Conservation (phyloP, 2,888 invertebrate species). For the Priocnemis perturbator region DNA sequence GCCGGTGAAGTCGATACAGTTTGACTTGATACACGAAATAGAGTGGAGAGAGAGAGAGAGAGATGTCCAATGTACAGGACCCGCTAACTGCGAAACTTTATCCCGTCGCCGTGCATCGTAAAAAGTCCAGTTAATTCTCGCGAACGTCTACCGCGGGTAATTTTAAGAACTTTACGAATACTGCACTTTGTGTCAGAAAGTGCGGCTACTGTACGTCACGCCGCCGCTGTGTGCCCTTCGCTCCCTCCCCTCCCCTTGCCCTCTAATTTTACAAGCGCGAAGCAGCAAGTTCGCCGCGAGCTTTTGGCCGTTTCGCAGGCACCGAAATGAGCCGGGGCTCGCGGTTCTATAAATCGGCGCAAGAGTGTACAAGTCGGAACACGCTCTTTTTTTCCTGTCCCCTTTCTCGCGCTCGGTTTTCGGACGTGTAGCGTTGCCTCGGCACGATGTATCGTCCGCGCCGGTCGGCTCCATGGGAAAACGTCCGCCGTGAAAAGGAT, state of each 20-base stretch:
- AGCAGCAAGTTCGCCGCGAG: conserved; percentile 1
- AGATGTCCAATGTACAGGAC: not conserved
- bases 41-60: no score
- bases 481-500: conserved; percentile 13
- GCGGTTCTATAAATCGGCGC: conserved; percentile 25
- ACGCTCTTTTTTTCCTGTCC: conserved; percentile 7
- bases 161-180: conserved; percentile 34
- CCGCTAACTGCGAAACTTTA: conserved; percentile 6
- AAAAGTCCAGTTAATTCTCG: conserved; percentile 20
- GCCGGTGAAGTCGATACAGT: not conserved
- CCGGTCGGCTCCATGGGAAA: not conserved
- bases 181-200: conserved; percentile 24
- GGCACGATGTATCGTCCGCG: conserved; percentile 1
- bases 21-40: not conserved
- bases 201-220: conserved; percentile 20
- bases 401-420: conserved; percentile 6
- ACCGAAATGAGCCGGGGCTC: not conserved
- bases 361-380: conserved; percentile 23
- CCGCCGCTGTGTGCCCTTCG: conserved; percentile 3
- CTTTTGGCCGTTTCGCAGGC: not conserved
- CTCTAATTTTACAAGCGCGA: not conserved
- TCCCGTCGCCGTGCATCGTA: conserved; percentile 4
- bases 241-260: no score
- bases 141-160: conserved; percentile 24
- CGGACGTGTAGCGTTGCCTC: not conserved